Evolutionary conservation across 2,888 invertebrate genomes (phyloP).

Genomic region (Patella depressa): DNA sequence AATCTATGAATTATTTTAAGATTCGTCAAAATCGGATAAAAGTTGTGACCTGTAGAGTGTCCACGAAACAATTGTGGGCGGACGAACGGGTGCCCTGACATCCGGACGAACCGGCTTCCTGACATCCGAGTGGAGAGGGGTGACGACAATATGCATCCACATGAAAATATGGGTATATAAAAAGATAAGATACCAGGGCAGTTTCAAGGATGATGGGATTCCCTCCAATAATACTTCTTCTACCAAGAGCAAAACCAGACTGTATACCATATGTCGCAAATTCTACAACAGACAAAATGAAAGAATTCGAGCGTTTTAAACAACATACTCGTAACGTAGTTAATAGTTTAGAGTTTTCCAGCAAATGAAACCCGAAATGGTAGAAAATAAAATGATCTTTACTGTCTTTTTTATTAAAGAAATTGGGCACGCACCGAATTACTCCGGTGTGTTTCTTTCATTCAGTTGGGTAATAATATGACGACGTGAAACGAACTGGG

Average conservation of each 20-base stretch:
- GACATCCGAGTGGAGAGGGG: too few species aligned
- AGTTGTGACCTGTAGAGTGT: too few species aligned
- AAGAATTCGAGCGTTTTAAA: constrained; percentile 9
- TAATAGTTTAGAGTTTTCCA: background rate
- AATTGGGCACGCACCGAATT: too few species aligned
- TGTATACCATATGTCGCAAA: constrained; percentile 24
- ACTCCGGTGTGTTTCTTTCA: too few species aligned
- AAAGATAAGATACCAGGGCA: constrained; percentile 46
- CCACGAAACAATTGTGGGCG: too few species aligned
- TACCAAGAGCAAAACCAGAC: constrained; percentile 35
- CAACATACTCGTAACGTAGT: background rate
- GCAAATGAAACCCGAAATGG: background rate
- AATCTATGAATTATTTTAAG: background rate
- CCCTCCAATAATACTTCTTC: constrained; percentile 51
- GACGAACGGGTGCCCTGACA: background rate
- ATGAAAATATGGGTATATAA: too few species aligned
- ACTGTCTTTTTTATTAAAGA: too few species aligned
- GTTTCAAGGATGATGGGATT: constrained; percentile 56
- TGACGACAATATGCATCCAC: too few species aligned
- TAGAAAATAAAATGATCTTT: too few species aligned
- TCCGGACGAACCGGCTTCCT: too few species aligned
- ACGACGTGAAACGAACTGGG: too few species aligned
- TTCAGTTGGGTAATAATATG: too few species aligned
- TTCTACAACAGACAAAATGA: constrained; percentile 12
- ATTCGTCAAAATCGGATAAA: background rate